Conservation (phyloP, 2,888 invertebrate genomes). For the Acanthosepion pharaonis region DNA sequence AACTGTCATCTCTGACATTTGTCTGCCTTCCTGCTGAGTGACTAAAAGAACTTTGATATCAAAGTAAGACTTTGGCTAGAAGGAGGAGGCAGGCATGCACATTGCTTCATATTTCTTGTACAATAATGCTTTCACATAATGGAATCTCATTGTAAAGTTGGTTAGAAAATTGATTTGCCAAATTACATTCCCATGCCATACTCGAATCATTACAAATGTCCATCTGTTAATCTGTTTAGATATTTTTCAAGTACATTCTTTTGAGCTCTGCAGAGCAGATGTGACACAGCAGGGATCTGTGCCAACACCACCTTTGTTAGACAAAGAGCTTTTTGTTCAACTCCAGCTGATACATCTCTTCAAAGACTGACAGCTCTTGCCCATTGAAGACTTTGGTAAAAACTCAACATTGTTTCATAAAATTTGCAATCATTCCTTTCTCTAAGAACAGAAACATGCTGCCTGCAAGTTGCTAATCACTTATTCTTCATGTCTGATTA, state of each 20-base stretch:
- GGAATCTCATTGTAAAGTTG: slow-evolving; percentile 23
- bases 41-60: too few species aligned
- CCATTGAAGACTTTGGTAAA: slow-evolving; percentile 3
- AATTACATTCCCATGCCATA: background rate
- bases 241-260: background rate
- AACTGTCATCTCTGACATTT: too few species aligned
- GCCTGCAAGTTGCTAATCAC: too few species aligned
- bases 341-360: background rate
- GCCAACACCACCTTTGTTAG: background rate
- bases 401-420: background rate
- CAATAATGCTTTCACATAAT: background rate
- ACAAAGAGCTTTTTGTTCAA: background rate
- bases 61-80: too few species aligned
- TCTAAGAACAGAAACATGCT: too few species aligned
- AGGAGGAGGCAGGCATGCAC: background rate
- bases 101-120: background rate
- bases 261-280: background rate
- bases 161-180: background rate
- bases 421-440: too few species aligned
- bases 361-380: background rate
- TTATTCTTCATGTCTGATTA: too few species aligned
- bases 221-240: background rate
- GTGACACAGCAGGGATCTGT: background rate
- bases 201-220: background rate
- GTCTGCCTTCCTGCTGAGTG: too few species aligned